Conservation (phyloP, 37 sponge, comb jelly and placozoan species). For the Dysidea cf. avara region DNA sequence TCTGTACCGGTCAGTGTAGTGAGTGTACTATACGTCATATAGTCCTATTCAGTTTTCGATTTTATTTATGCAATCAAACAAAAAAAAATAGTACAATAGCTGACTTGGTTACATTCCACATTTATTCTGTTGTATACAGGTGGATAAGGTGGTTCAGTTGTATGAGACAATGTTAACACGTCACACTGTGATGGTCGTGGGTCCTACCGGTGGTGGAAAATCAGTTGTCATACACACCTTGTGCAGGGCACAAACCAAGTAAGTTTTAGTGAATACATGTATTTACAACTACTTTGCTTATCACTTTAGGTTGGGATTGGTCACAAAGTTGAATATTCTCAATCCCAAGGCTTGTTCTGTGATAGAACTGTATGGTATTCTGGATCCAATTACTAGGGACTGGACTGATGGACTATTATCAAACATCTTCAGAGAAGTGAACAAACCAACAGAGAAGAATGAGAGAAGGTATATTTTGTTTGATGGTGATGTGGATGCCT, state of each 20-base stretch:
- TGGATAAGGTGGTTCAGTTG: constrained; percentile 96
- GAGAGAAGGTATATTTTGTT: constrained; percentile 94
- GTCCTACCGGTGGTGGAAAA: constrained; percentile 99
- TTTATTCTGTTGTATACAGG: constrained; percentile 38
- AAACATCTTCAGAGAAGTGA: constrained; percentile 98
- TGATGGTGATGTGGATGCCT: constrained; percentile 98
- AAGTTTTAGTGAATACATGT: not conserved
- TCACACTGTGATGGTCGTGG: constrained; percentile 97
- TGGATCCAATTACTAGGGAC: constrained; percentile 97
- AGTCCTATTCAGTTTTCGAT: not conserved
- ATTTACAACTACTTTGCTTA: no score
- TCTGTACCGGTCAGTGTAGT: not conserved
- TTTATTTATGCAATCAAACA: no score
- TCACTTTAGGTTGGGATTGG: constrained; percentile 71
- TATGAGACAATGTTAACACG: constrained; percentile 99
- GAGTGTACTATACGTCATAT: not conserved
- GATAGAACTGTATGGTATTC: constrained; percentile 96
- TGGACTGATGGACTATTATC: constrained; percentile 99
- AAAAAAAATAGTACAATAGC: no score
- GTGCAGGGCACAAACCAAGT: constrained; percentile 93
- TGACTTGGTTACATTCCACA: no score
- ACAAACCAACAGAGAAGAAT: constrained; percentile 97
- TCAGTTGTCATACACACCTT: constrained; percentile 97
- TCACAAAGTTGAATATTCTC: constrained; percentile 88
- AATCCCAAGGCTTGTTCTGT: constrained; percentile 98